These are phyloP conservation scores for Tolmerus cingulatus DNA, from an alignment of 2,888 invertebrate species.

Conservation along the genomic window DNA sequence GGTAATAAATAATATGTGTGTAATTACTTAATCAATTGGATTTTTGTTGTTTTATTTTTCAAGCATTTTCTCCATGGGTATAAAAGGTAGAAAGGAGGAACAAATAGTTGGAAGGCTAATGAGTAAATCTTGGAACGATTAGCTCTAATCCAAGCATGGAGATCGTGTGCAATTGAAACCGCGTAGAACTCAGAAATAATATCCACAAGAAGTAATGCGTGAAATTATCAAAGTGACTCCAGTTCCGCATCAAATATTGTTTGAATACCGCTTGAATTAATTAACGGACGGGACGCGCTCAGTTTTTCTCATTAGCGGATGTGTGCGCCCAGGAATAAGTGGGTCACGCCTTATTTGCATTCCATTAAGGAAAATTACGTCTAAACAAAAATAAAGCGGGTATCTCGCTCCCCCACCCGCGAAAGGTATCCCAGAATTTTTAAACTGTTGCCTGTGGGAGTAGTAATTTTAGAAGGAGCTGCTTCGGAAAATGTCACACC, in stretches of 20 bases:
- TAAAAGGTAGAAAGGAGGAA: not conserved
- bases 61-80: not conserved
- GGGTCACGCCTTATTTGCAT: slow-evolving; percentile 14
- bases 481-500: not conserved
- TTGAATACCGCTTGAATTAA: slow-evolving; percentile 11
- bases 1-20: too few relatives aligned
- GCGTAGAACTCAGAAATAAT: not conserved
- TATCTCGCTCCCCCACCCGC: not conserved
- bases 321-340: not conserved
- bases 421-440: not conserved
- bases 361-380: slow-evolving; percentile 23
- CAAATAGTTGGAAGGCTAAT: not conserved
- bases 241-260: slow-evolving; percentile 10
- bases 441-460: not conserved
- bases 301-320: slow-evolving; percentile 12
- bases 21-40: too few relatives aligned
- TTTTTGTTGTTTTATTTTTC: not conserved
- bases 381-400: not conserved
- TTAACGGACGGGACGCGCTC: not conserved
- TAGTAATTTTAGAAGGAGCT: not conserved
- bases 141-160: not conserved
- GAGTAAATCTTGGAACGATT: not conserved
- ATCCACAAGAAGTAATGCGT: slow-evolving; percentile 1
- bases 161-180: not conserved
- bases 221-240: slow-evolving; percentile 14